phyloP scores from a whole-genome alignment of 2,797 vertebrate species.

The Nothura maculosa region DNA sequence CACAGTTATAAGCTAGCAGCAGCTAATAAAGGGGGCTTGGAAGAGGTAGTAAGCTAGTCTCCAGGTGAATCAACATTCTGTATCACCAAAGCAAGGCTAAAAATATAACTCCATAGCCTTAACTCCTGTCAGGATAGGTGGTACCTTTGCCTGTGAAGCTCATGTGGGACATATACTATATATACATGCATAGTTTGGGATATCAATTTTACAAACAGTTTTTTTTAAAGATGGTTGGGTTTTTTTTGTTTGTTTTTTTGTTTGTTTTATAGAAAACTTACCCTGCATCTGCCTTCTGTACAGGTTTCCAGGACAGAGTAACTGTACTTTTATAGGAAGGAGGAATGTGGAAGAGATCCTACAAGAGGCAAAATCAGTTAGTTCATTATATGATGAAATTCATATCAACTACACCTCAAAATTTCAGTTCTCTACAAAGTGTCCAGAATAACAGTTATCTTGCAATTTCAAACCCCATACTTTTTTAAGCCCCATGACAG shows the following conservation, averaged over 20 bases:
- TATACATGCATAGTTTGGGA: background rate
- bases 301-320: conserved; percentile 97
- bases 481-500: background rate
- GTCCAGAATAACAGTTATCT: background rate
- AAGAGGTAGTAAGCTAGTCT: background rate
- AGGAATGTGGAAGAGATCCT: conserved; percentile 99
- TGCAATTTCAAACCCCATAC: background rate
- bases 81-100: background rate
- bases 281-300: conserved; percentile 93
- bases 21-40: background rate
- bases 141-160: background rate
- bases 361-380: conserved; percentile 43
- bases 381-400: conserved; percentile 28
- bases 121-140: background rate
- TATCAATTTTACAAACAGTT: background rate
- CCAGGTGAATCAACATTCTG: background rate
- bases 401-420: background rate
- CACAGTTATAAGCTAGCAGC: background rate
- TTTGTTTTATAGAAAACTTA: conserved; percentile 61
- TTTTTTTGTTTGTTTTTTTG: background rate
- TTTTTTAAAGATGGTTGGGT: background rate
- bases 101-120: background rate
- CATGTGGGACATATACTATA: background rate
- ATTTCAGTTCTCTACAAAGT: background rate
- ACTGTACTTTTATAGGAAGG: conserved; percentile 98